phyloP scores from a whole-genome alignment of 2,113 vertebrate genomes.

The Barnardius zonarius region DNA sequence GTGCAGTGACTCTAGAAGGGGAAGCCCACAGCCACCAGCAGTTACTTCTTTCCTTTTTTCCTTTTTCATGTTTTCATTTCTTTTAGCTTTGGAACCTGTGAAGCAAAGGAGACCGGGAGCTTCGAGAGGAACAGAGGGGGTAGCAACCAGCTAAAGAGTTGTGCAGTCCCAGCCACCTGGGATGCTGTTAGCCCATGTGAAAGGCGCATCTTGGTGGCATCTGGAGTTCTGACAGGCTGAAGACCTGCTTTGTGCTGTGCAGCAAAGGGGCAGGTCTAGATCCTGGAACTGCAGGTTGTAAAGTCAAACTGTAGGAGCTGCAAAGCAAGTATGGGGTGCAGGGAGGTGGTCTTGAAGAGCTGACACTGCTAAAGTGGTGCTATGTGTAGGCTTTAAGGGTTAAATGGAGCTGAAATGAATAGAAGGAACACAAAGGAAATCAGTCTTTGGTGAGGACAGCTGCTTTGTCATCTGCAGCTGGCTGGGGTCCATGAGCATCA shows the following conservation, averaged over 20 bases:
- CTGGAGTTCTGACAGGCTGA: background rate
- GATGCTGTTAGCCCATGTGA: no score
- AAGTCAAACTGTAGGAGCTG: background rate
- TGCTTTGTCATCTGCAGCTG: background rate
- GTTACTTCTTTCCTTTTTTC: background rate
- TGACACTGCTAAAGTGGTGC: background rate
- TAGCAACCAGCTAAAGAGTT: background rate
- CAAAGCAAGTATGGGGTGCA: no score
- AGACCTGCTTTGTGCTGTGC: background rate
- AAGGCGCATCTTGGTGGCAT: rapidly evolving
- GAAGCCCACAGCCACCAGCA: background rate
- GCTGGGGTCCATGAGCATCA: background rate
- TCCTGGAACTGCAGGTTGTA: no score
- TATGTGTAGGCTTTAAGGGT: background rate
- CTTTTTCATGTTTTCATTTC: background rate
- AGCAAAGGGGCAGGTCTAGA: background rate
- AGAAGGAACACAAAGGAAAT: background rate
- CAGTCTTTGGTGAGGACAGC: background rate
- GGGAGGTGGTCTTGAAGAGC: background rate
- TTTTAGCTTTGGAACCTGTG: background rate
- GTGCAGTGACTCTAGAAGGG: background rate
- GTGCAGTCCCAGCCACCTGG: background rate
- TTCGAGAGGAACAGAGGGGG: background rate
- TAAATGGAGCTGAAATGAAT: background rate
- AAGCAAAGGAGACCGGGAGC: background rate